Evolutionary conservation across 2,797 vertebrate species (phyloP).

Genomic region (Pseudocheirus occidentalis): DNA sequence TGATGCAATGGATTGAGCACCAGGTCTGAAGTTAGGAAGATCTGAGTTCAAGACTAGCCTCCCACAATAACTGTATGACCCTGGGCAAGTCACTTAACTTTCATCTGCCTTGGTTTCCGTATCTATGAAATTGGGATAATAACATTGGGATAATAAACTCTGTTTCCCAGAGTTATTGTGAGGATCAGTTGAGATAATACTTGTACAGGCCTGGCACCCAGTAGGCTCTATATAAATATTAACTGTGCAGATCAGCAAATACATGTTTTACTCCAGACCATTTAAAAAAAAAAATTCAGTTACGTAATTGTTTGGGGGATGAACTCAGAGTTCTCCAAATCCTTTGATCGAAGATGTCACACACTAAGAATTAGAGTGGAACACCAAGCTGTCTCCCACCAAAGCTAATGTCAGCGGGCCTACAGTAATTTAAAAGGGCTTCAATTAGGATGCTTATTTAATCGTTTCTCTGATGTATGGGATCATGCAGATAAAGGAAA

Average conservation of each 20-base stretch:
- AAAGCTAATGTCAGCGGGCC: not conserved
- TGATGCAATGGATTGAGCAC: not conserved
- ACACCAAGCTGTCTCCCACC: constrained; percentile 14
- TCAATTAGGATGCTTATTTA: constrained; percentile 10
- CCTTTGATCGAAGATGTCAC: constrained; percentile 56
- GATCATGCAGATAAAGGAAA: constrained; percentile 16
- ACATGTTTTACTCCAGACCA: constrained; percentile 49
- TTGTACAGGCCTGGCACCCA: not conserved
- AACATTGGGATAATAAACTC: no score
- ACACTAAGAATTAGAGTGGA: constrained; percentile 53
- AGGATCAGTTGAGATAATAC: not conserved
- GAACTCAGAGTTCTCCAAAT: constrained; percentile 36
- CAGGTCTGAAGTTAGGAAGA: not conserved
- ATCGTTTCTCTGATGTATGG: not conserved
- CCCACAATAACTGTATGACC: not conserved
- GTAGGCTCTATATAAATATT: not conserved
- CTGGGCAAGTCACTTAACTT: not conserved
- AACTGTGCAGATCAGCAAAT: not conserved
- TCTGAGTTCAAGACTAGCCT: not conserved
- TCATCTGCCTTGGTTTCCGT: not conserved
- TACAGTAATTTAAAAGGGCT: not conserved
- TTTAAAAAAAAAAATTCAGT: constrained; percentile 69
- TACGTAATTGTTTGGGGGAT: constrained; percentile 49
- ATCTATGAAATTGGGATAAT: not conserved
- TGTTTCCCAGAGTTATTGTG: not conserved